phyloP scores from a whole-genome alignment of 2,888 invertebrate species.

The Brenthis ino region DNA sequence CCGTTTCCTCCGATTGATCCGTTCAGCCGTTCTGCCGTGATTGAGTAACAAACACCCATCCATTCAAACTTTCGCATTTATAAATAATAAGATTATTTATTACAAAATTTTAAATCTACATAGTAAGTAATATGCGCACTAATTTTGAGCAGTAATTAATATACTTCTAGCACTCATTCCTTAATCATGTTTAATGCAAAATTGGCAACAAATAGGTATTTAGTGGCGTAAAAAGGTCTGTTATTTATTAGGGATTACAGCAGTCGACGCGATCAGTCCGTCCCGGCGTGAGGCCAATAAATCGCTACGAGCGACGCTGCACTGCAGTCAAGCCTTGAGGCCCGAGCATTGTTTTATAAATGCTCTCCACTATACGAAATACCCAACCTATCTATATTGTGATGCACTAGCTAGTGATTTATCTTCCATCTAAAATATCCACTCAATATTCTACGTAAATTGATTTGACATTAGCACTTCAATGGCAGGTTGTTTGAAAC shows the following conservation, averaged over 20 bases:
- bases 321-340: constrained; percentile 51
- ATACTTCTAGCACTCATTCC: constrained; percentile 11
- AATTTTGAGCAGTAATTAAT: constrained; percentile 3
- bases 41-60: too few relatives aligned
- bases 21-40: too few relatives aligned
- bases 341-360: constrained; percentile 56
- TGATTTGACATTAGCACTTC: background rate
- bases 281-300: constrained; percentile 56
- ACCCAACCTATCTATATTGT: constrained; percentile 23
- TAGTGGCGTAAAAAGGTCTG: constrained; percentile 46
- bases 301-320: constrained; percentile 61
- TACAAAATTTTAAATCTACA: too few relatives aligned
- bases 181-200: constrained; percentile 9
- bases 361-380: constrained; percentile 50
- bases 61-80: too few relatives aligned
- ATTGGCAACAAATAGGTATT: constrained; percentile 23
- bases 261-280: constrained; percentile 50
- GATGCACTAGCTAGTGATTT: constrained; percentile 21
- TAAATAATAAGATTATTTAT: too few relatives aligned
- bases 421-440: constrained; percentile 15
- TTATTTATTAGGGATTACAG: constrained; percentile 71
- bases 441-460: background rate
- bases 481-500: background rate
- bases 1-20: too few relatives aligned
- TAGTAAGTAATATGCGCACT: background rate